phyloP scores from a whole-genome alignment of 37 sponge, comb jelly and placozoan species.

The Sycon ciliatum region DNA sequence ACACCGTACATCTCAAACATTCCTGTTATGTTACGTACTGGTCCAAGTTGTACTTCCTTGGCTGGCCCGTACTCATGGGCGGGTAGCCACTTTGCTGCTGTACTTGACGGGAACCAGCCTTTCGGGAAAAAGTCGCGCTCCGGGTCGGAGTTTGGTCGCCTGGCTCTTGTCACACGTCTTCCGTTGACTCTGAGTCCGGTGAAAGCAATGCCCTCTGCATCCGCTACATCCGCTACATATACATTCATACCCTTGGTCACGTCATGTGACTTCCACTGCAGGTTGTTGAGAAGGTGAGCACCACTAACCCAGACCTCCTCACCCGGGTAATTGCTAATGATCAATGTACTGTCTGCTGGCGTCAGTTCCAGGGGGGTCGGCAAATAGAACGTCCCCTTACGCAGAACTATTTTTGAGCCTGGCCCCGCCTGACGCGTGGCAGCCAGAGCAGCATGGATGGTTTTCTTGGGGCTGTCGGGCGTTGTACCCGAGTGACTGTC shows the following conservation, averaged over 20 bases:
- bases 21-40: neutral
- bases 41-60: conserved; percentile 10
- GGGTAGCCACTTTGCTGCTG: conserved; percentile 20
- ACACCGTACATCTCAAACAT: conserved; percentile 23
- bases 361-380: conserved; percentile 28
- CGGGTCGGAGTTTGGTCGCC: conserved; percentile 30
- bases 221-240: neutral
- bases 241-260: conserved; percentile 2
- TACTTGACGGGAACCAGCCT: conserved; percentile 16
- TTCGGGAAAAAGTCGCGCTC: conserved; percentile 22
- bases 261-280: conserved; percentile 23
- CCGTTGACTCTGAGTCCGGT: conserved; percentile 37
- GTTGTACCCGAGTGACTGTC: too few species aligned
- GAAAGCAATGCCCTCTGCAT: neutral
- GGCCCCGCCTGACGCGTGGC: too few species aligned
- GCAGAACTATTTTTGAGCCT: conserved; percentile 36
- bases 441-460: too few species aligned
- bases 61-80: conserved; percentile 10
- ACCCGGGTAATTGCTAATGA: conserved; percentile 18
- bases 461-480: too few species aligned
- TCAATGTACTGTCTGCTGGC: conserved; percentile 32
- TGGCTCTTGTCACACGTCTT: conserved; percentile 18
- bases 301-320: conserved; percentile 42
- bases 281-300: conserved; percentile 26
- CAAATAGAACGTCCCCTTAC: conserved; percentile 37